phyloP scores from a whole-genome alignment of 2,113 vertebrate genomes.

The Calyptomena viridis region DNA sequence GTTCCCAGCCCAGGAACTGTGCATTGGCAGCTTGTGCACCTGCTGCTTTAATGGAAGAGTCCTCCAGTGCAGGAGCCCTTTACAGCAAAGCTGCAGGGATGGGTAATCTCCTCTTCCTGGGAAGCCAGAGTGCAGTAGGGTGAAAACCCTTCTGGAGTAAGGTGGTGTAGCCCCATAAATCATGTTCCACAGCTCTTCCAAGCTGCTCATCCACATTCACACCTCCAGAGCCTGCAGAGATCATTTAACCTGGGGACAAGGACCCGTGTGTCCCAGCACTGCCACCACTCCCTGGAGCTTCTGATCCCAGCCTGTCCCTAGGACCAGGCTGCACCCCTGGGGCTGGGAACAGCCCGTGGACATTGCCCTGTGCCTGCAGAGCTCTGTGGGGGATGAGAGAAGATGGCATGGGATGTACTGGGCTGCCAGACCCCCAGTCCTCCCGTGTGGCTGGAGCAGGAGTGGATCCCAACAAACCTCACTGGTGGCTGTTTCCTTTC shows the following conservation, averaged over 20 bases:
- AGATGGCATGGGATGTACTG: rapidly evolving
- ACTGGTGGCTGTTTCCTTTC: not conserved
- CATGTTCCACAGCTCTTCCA: not conserved
- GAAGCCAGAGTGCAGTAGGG: not conserved
- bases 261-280: rapidly evolving
- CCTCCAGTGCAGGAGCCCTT: not conserved
- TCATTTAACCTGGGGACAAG: not conserved
- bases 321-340: not conserved
- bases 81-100: not conserved
- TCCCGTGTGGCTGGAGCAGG: rapidly evolving
- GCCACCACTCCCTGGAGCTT: rapidly evolving
- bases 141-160: not conserved
- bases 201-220: rapidly evolving
- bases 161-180: not conserved
- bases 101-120: not conserved
- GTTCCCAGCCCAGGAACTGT: not conserved
- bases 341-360: not conserved
- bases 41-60: not conserved
- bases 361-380: rapidly evolving
- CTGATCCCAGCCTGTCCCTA: not conserved
- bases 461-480: not conserved
- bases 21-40: not conserved
- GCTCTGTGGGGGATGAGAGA: not conserved
- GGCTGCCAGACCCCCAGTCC: rapidly evolving
- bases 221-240: not conserved